Evolutionary conservation across 2,888 invertebrate genomes (phyloP).

Genomic region (Caradrina kadenii): DNA sequence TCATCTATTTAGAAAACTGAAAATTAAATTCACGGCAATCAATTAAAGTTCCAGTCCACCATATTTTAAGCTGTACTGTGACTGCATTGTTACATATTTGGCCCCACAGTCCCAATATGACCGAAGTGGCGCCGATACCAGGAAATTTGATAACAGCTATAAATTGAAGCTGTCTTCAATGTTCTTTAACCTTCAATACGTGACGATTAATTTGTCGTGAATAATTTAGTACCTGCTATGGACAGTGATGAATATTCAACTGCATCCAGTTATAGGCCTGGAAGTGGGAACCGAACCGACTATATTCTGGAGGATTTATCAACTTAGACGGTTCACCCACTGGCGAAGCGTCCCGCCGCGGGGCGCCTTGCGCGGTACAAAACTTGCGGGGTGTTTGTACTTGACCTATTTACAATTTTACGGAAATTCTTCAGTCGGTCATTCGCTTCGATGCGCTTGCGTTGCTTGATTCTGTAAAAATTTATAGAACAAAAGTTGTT

Average conservation of each 20-base stretch:
- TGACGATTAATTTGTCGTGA: constrained; percentile 13
- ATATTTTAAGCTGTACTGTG: constrained; percentile 8
- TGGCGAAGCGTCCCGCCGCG: no score
- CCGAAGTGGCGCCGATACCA: constrained; percentile 36
- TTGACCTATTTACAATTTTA: no score
- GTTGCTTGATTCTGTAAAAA: no score
- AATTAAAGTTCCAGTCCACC: constrained; percentile 15
- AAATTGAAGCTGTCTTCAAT: constrained; percentile 33
- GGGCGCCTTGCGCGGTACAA: no score
- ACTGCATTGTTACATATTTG: constrained; percentile 52
- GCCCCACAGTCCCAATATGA: constrained; percentile 15
- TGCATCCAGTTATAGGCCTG: not conserved
- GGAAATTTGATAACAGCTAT: constrained; percentile 28
- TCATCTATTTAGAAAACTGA: not conserved
- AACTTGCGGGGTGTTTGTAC: no score
- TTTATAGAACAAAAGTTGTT: no score
- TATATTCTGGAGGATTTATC: not conserved
- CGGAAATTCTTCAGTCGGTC: no score
- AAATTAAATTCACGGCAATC: constrained; percentile 22
- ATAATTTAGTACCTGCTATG: constrained; percentile 2
- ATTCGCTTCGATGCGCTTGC: no score
- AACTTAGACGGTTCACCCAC: no score
- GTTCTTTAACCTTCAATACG: constrained; percentile 13
- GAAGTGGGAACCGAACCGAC: not conserved
- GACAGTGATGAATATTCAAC: constrained; percentile 10